Evolutionary conservation across 2,888 invertebrate genomes (phyloP), one percentile per base, ranked within the genome.

Genomic region (Sesia apiformis): DNA sequence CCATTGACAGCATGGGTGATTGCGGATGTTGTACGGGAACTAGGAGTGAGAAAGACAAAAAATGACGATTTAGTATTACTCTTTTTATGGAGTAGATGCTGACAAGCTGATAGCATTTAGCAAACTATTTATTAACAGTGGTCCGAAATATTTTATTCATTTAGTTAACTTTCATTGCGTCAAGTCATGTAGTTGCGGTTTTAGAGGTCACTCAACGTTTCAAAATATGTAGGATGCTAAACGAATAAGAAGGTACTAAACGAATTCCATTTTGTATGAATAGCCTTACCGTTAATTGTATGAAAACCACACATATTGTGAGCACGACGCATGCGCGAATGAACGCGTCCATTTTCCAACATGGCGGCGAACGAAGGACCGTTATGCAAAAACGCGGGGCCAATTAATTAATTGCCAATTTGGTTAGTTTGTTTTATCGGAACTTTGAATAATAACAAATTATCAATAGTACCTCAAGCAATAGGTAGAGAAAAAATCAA

Each of bases 1-100:
- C 43, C 74, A 81, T 46, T 67, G 54, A 56, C 88, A 89, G 63
- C 88, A 89, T 60, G 88, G 88, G 64, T 89, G 88, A 64, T 84
- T 83, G n/a, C 80, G 72, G 50, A 84, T 72, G 57, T 77, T 76
- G 78, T 88, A 89, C 0, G 80, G 70, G 40, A 64, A 61, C 86
- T 86, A 60, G 3, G 51, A 52, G 7, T 42, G 5, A 5, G 5
- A 7, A 42, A 49, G 49, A 49, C 5, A 49, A 8, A 49, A 49
- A 23, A 5, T 42, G 1, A 42, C 23, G 23, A 23, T 23, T 23
- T 2, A 23, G 23, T 23, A 23, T 23, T 23, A 23, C 23, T 23
- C 23, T 23, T 23, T 23, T 23, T 23, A 23, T 23, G 23, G 23
- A 23, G 23, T 23, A 23, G 23, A 23, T 23, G 2, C 23, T 1